These are phyloP conservation scores for Semicossyphus pulcher DNA, from an alignment of 2,113 vertebrate species.

Conservation along the genomic window DNA sequence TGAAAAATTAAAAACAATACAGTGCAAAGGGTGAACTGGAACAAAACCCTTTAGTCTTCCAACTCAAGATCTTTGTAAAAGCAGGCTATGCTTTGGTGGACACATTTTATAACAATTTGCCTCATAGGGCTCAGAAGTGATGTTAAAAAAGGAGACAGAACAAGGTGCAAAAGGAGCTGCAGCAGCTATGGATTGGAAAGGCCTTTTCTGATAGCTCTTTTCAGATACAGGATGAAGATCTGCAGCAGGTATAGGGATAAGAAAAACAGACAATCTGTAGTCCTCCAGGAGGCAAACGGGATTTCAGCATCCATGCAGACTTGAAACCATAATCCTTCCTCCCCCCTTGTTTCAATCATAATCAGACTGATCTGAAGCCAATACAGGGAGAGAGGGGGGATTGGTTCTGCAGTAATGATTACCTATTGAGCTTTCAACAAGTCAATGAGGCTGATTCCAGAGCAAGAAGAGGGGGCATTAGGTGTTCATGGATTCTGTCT, in stretches of 20 bases:
- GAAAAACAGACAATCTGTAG: background rate
- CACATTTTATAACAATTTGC: background rate
- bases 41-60: no score
- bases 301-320: background rate
- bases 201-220: no score
- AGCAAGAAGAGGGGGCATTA: background rate
- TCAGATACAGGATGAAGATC: no score
- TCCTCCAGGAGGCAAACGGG: background rate
- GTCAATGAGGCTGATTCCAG: constrained; percentile 6
- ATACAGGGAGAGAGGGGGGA: background rate
- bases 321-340: constrained; percentile 1
- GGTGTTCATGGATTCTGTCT: background rate
- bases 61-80: no score
- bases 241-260: background rate
- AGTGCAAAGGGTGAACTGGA: no score
- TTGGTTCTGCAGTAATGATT: constrained; percentile 7
- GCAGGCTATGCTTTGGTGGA: no score
- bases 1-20: no score
- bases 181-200: no score
- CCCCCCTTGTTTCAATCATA: constrained; percentile 8
- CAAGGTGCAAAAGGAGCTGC: background rate
- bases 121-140: background rate
- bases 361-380: constrained; percentile 21
- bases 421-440: constrained; percentile 21
- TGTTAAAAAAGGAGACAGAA: background rate